These are phyloP conservation scores for Leptopilina myrica DNA, from an alignment of 2,888 invertebrate species.

Conservation along the genomic window DNA sequence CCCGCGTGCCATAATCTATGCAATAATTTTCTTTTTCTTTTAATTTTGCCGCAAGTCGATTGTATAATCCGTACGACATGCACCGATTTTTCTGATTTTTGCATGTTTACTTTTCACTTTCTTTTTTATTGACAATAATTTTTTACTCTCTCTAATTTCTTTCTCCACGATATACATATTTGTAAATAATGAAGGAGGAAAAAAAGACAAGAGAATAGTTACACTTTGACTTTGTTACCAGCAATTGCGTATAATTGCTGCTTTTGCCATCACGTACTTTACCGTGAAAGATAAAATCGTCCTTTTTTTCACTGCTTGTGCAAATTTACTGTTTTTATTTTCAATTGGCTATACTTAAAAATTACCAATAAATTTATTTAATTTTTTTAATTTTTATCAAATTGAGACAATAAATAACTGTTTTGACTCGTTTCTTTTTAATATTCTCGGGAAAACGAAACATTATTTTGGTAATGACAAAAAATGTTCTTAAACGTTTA, in stretches of 20 bases:
- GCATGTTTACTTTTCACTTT: conserved; percentile 20
- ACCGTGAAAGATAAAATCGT: conserved; percentile 29
- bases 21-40: conserved; percentile 22
- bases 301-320: background rate
- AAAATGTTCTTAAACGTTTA: no score
- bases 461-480: no score
- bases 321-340: background rate
- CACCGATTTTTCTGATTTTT: conserved; percentile 17
- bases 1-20: background rate
- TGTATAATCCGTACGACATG: conserved; percentile 3
- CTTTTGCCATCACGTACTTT: conserved; percentile 35
- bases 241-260: conserved; percentile 40
- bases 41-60: conserved; percentile 20
- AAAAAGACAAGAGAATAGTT: conserved; percentile 19
- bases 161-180: no score
- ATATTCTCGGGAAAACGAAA: no score
- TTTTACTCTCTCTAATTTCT: background rate
- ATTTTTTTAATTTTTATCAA: no score
- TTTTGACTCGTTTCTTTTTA: no score
- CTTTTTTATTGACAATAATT: conserved; percentile 34
- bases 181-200: background rate
- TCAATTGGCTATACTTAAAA: conserved; percentile 24
- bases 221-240: conserved; percentile 38
- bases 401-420: no score
- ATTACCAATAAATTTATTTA: no score